Evolutionary conservation across 2,888 invertebrate species (phyloP).

Genomic region (Microlaimidae sp.): DNA sequence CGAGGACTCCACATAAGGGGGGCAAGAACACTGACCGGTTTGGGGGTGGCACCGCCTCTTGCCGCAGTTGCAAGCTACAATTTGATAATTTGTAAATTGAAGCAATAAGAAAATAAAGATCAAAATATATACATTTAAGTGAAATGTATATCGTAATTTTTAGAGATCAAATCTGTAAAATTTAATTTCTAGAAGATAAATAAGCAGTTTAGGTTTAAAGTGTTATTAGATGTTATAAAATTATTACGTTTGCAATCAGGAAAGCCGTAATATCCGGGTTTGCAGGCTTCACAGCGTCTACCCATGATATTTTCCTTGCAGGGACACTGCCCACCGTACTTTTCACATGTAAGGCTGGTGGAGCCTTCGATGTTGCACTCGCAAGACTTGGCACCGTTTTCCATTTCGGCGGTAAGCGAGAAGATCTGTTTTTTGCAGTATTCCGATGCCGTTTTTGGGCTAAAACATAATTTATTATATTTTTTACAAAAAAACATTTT

Average conservation of each 20-base stretch:
- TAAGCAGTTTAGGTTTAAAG: no score
- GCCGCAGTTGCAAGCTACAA: slow-evolving; percentile 44
- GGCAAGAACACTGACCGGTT: slow-evolving; percentile 79
- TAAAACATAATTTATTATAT: no score
- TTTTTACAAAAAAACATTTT: neutral
- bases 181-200: no score
- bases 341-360: slow-evolving; percentile 64
- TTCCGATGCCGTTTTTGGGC: slow-evolving; percentile 22
- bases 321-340: slow-evolving; percentile 86
- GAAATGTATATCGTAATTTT: no score
- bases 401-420: slow-evolving; percentile 82
- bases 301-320: slow-evolving; percentile 86
- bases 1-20: slow-evolving; percentile 65
- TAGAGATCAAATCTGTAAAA: no score
- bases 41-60: slow-evolving; percentile 70
- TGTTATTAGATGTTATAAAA: no score
- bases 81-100: neutral
- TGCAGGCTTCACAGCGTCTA: slow-evolving; percentile 57
- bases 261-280: slow-evolving; percentile 82
- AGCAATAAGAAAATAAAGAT: slow-evolving; percentile 4
- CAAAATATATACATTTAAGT: no score
- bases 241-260: slow-evolving; percentile 60
- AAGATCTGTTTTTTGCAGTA: slow-evolving; percentile 81
- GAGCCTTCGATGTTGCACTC: slow-evolving; percentile 64
- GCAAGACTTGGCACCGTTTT: slow-evolving; percentile 74